Base-by-base conservation (phyloP, 2,797 vertebrate genomes). In the Trematocara caparti region DNA sequence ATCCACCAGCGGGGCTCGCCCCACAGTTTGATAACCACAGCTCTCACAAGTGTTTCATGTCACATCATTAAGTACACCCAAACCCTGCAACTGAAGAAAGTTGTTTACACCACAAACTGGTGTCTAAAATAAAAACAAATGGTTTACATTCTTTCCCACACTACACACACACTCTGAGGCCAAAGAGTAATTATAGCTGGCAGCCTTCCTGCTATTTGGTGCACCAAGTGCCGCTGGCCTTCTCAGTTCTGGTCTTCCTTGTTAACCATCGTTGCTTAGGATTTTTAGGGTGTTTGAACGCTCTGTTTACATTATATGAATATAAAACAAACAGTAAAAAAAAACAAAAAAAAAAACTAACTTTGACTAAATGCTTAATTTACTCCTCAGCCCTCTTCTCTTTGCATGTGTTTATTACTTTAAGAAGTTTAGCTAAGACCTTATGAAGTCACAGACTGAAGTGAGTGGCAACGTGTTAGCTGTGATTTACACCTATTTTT, bases 401-500 rank as follows among this genome's bases (percentile, higher is more conserved):
- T 1, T 40, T 50, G 11, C 13, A 8, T 48, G 5, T 38, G 12
- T 9, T 6, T 40, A 48, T 74, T 45, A 62, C 43, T 40, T 57
- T 1, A 59, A 43, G 34, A 24, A 15, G 11, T 32, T 43, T 40
- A 19, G 17, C 17, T 10, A 4, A 50, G 12, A 27, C 64, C 45
- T 76, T 72, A 50, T 73, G 62, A 49, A 84, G 75, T 77, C 78
- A 75, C 4, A 77, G 73, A 48, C 27, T 74, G 21, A 72, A 51
- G 78, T 85, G 84, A 84, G 85, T 84, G 84, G 79, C 64, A 86
- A 79, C 75, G 30, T 69, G 79, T 82, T 84, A 55, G 87, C 85
- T 88, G 87, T 90, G 77, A 91, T 92, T 83, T 83, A 53, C 24
- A 32, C 32, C 92, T 96, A 96, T 96, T 93, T 94, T 93, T 95